Percentiles rank a stretch among this genome's conserved stretches.
phyloP scores from a whole-genome alignment of 2,797 vertebrate genomes.

The Cuniculus paca region DNA sequence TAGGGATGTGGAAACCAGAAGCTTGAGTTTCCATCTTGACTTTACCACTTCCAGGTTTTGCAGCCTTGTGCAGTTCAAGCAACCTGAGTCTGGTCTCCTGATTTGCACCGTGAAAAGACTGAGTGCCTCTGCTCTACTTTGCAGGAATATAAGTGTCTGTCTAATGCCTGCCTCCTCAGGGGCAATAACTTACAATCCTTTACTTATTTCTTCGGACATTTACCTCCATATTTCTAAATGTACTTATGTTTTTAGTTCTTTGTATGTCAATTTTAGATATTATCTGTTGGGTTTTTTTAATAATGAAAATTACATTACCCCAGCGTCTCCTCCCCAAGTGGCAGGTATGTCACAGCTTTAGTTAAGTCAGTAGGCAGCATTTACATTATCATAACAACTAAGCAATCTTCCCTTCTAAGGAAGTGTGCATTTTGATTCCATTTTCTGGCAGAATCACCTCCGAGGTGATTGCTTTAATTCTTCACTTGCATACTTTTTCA shows the following conservation, averaged over 20 bases:
- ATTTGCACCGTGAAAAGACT: not conserved
- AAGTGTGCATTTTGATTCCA: not conserved
- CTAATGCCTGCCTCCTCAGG: not conserved
- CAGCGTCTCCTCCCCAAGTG: not conserved
- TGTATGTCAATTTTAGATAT: not conserved
- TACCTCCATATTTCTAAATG: not conserved
- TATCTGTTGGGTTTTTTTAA: not conserved
- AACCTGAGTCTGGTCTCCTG: not conserved
- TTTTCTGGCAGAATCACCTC: not conserved
- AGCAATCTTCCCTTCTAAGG: not conserved
- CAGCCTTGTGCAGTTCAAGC: not conserved
- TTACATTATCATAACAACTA: not conserved
- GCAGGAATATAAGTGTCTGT: not conserved
- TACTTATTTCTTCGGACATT: not conserved
- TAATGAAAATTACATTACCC: not conserved
- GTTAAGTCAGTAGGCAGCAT: not conserved
- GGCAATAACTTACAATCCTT: not conserved
- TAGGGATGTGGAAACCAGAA: not conserved
- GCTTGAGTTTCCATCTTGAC: not conserved
- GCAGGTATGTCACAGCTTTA: not conserved
- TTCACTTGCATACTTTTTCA: not conserved
- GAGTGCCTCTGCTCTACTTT: not conserved
- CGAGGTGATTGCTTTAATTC: conserved; percentile 17
- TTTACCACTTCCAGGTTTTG: not conserved
- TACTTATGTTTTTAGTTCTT: not conserved